Base-by-base conservation (phyloP, 2,113 vertebrate species). In the Neodon shergylaensis region DNA sequence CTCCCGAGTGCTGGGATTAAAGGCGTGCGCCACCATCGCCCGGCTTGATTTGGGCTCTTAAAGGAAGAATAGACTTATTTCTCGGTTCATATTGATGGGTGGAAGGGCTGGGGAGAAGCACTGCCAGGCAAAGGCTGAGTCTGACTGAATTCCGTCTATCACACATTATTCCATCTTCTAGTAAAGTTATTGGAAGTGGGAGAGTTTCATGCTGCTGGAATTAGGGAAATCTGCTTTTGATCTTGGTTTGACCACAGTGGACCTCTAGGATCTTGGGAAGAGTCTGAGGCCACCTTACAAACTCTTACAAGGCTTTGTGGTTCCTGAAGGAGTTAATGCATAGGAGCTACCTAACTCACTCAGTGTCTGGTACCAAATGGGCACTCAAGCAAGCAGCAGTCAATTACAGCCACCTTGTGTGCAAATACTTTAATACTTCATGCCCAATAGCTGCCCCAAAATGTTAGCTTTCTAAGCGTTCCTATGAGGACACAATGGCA, bases 201-300 rank as follows among this genome's bases (percentile, higher is more conserved):
- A 58, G 44, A 21, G 42, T 9, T 24, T 1, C 7, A 24, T 10
- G 36, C 14, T 31, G 68, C 7, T 10, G 19, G 61, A 78, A 39
- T 89, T 21, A 22, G 22, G 11, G 49, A 73, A 31, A 33, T 47
- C 14, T 76, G 36, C 1, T 0, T 86, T 70, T 76, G 92, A 58
- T n/a, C 14, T 16, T 28, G 47, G 26, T 10, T 88, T 14, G 4
- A 17, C 19, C 28, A 16, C 0, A 0, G 2, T 28, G 36, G 16
- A 79, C 49, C 13, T 83, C 49, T 63, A 82, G 42, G 76, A 65
- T 61, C 13, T 28, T 7, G 36, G 58, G 6, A 11, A 61, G 78
- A 2, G 13, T 81, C 83, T 76, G 85, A 90, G 28, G 66, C 26
- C 19, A 14, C 28, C 26, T 39, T 49, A 42, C 28, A 91, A 54